Percentiles rank a stretch among this genome's conserved stretches.
Conservation (phyloP, 2,797 vertebrate genomes). For the Pseudocheirus occidentalis region DNA sequence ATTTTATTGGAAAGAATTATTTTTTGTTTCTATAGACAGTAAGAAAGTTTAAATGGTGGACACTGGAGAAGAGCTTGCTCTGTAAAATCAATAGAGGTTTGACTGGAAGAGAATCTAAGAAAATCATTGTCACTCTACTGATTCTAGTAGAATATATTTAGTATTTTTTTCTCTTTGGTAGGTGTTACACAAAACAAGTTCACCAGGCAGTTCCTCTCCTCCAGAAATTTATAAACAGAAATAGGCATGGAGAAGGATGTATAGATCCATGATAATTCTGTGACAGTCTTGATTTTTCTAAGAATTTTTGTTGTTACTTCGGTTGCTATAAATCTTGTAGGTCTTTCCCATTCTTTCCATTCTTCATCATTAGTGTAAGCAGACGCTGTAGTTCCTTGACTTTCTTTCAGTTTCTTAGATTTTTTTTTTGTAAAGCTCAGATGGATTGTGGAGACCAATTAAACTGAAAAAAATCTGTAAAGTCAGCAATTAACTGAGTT, state of each 20-base stretch:
- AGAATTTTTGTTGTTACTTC: too few relatives aligned
- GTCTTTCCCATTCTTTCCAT: conserved; percentile 44
- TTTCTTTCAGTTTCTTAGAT: too few relatives aligned
- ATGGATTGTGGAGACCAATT: too few relatives aligned
- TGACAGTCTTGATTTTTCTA: too few relatives aligned
- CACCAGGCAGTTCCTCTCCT: background rate
- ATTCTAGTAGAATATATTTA: background rate
- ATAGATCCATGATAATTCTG: background rate
- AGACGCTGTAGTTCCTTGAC: background rate
- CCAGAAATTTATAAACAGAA: background rate
- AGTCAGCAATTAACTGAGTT: too few relatives aligned
- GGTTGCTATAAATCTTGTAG: conserved; percentile 14
- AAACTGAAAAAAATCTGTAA: too few relatives aligned
- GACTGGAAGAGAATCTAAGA: background rate
- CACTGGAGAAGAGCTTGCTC: background rate
- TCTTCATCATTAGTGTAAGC: conserved; percentile 37
- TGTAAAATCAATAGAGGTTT: background rate
- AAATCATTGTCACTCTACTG: background rate
- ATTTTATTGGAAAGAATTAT: background rate
- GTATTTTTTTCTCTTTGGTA: background rate
- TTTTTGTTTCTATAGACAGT: background rate
- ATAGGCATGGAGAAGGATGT: background rate
- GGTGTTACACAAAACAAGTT: background rate
- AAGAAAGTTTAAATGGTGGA: background rate
- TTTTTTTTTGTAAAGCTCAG: too few relatives aligned